phyloP scores from a whole-genome alignment of 2,888 invertebrate genomes.

The Amphimallon solstitiale region DNA sequence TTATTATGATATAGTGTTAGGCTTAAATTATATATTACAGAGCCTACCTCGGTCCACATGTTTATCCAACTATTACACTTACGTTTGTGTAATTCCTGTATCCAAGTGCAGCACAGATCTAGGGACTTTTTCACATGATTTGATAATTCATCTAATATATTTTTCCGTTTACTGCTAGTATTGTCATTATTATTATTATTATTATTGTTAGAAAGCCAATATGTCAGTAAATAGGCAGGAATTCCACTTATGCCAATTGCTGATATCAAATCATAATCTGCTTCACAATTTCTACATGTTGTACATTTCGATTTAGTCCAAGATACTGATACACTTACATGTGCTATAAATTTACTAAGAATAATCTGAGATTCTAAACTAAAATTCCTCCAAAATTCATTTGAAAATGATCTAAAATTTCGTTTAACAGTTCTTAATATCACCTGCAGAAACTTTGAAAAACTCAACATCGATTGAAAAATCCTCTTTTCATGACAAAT shows the following conservation, averaged over 20 bases:
- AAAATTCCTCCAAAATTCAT: constrained; percentile 9
- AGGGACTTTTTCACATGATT: not conserved
- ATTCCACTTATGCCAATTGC: not conserved
- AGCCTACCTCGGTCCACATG: constrained; percentile 13
- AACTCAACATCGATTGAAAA: not conserved
- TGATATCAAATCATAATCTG: constrained; percentile 1
- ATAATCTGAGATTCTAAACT: not conserved
- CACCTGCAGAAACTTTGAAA: constrained; percentile 5
- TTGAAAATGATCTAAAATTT: constrained; percentile 2
- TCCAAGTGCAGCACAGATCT: not conserved
- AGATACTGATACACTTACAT: not conserved
- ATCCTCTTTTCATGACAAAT: not conserved
- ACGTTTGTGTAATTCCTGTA: not conserved
- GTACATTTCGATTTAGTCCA: not conserved
- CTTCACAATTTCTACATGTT: constrained; percentile 1
- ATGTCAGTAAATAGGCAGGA: constrained; percentile 8
- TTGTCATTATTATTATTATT: not conserved
- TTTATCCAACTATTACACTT: constrained; percentile 17
- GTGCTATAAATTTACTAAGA: not conserved
- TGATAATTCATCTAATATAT: not conserved
- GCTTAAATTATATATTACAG: constrained; percentile 19
- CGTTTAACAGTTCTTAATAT: not conserved
- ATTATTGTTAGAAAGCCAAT: constrained; percentile 13
- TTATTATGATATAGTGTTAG: not conserved
- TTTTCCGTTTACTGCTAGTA: not conserved